phyloP scores from a whole-genome alignment of 2,888 invertebrate genomes.

The Rhamnusium bicolor region DNA sequence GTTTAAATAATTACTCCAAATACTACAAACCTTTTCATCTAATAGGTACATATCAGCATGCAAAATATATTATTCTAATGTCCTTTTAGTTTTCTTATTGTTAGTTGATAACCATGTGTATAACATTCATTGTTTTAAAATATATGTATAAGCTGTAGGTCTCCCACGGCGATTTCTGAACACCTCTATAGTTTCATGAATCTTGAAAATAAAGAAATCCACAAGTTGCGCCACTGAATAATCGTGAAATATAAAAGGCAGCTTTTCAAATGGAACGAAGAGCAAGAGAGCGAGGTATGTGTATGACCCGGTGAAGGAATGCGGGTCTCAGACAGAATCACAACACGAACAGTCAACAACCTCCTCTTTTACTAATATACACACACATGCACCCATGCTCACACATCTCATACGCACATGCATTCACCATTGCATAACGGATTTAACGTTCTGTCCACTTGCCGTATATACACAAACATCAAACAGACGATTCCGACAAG shows the following conservation, averaged over 20 bases:
- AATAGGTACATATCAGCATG: no score
- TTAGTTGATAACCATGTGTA: no score
- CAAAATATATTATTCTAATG: no score
- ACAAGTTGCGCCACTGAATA: slow-evolving; percentile 16
- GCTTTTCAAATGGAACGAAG: slow-evolving; percentile 28
- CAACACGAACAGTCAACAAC: slow-evolving; percentile 66
- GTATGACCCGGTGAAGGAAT: slow-evolving; percentile 62
- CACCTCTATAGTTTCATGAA: background rate
- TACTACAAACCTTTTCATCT: no score
- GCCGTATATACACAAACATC: slow-evolving; percentile 17
- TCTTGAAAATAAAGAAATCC: no score
- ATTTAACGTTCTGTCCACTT: slow-evolving; percentile 17
- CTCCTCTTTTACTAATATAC: slow-evolving; percentile 55
- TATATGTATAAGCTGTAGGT: no score
- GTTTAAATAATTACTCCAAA: no score
- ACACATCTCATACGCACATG: slow-evolving; percentile 27
- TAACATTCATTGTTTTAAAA: no score
- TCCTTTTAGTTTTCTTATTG: no score
- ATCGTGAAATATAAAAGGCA: slow-evolving; percentile 30
- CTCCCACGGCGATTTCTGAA: background rate
- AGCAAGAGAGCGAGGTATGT: slow-evolving; percentile 52
- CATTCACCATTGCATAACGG: slow-evolving; percentile 19
- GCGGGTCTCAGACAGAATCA: slow-evolving; percentile 66
- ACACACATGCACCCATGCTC: slow-evolving; percentile 19
- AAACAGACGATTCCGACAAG: slow-evolving; percentile 10